Conservation (phyloP, 2,797 vertebrate species). For the Diplodus puntazzo region DNA sequence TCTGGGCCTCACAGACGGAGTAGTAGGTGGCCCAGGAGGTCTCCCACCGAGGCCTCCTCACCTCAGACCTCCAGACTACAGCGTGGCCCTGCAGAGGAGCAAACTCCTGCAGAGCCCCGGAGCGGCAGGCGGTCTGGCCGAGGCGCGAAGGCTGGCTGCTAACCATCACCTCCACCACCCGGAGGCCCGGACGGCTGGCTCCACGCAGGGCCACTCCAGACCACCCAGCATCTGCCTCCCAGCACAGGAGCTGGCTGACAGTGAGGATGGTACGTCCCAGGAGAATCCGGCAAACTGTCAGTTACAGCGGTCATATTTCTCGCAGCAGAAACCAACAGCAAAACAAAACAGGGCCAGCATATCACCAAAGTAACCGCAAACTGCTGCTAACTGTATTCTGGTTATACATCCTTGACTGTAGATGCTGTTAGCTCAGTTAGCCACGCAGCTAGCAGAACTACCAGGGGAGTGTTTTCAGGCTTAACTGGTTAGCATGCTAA, state of each 20-base stretch:
- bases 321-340: too few species aligned
- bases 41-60: conserved; percentile 86
- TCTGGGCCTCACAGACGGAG: conserved; percentile 81
- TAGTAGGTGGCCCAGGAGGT: conserved; percentile 84
- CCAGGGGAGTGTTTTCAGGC: too few species aligned
- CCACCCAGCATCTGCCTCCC: conserved; percentile 82
- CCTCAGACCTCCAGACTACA: conserved; percentile 96
- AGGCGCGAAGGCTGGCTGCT: conserved; percentile 83
- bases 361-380: too few species aligned
- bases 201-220: conserved; percentile 56
- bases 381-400: too few species aligned
- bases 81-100: conserved; percentile 97
- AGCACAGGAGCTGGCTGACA: conserved; percentile 83
- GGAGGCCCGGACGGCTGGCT: conserved; percentile 30
- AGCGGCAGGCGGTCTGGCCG: conserved; percentile 83
- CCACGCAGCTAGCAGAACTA: too few species aligned
- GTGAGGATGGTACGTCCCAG: conserved; percentile 93
- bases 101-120: conserved; percentile 90
- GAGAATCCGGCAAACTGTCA: background rate
- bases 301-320: too few species aligned
- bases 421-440: too few species aligned
- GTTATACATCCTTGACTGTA: too few species aligned
- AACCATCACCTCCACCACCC: conserved; percentile 80
- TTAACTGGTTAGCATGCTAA: too few species aligned
- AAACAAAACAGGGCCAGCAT: too few species aligned